phyloP scores from a whole-genome alignment of 1,140 invertebrate species.

The Oncopeltus fasciatus region DNA sequence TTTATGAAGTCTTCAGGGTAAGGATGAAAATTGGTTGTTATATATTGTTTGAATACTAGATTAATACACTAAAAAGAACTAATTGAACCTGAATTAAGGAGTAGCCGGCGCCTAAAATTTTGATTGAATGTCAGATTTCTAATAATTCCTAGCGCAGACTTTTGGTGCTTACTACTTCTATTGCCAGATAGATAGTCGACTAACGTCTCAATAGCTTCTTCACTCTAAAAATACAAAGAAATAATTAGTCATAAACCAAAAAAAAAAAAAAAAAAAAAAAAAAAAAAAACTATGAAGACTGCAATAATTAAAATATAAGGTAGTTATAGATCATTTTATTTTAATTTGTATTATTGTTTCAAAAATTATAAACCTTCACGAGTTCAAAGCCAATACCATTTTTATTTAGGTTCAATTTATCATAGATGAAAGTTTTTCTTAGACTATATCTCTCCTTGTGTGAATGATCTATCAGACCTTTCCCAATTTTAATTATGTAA shows the following conservation, averaged over 20 bases:
- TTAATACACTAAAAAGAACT: background rate
- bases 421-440: no score
- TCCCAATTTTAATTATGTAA: no score
- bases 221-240: slow-evolving; percentile 12
- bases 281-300: background rate
- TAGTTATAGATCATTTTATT: slow-evolving; percentile 22
- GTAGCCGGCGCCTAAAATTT: slow-evolving; percentile 1
- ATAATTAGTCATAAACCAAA: background rate
- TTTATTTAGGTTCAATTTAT: background rate
- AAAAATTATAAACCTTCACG: slow-evolving; percentile 32
- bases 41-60: background rate
- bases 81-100: slow-evolving; percentile 9
- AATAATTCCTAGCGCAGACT: background rate
- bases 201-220: slow-evolving; percentile 15
- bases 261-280: background rate
- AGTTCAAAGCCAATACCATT: slow-evolving; percentile 27
- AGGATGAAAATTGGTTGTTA: background rate
- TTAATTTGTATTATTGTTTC: slow-evolving; percentile 30
- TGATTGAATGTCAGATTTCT: slow-evolving; percentile 8
- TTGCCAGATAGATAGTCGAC: slow-evolving; percentile 9
- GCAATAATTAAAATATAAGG: background rate
- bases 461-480: no score
- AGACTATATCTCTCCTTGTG: no score
- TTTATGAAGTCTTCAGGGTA: background rate
- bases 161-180: background rate